Conservation (phyloP, 2,113 vertebrate species). For the Indicator maculatus region DNA sequence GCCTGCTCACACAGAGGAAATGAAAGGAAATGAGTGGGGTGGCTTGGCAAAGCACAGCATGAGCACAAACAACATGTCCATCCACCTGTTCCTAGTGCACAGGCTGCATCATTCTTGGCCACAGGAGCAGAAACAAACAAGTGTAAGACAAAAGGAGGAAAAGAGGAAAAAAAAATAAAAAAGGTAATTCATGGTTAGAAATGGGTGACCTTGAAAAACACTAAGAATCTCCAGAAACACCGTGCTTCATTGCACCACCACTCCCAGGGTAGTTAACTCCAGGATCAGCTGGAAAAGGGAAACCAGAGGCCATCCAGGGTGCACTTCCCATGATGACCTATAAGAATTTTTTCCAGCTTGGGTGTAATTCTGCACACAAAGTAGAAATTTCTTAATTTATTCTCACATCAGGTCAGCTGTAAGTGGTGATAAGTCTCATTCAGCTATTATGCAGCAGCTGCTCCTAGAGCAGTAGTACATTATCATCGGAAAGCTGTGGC, state of each 20-base stretch:
- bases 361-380: neutral
- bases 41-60: neutral
- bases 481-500: slow-evolving; percentile 39
- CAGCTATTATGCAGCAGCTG: slow-evolving; percentile 43
- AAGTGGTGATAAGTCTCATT: neutral
- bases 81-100: slow-evolving; percentile 10
- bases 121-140: accelerated
- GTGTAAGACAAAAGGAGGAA: too few relatives aligned
- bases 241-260: accelerated
- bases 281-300: neutral
- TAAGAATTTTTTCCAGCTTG: too few relatives aligned
- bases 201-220: neutral
- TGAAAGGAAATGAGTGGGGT: neutral
- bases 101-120: accelerated
- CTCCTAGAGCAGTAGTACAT: neutral
- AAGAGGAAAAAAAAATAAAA: neutral
- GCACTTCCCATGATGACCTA: neutral
- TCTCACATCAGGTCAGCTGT: neutral
- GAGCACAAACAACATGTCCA: neutral
- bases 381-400: neutral
- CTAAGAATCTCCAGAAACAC: neutral
- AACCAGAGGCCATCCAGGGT: accelerated
- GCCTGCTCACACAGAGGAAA: neutral
- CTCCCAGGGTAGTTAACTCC: accelerated
- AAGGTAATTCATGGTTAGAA: neutral